Base-by-base conservation (phyloP, 1,140 invertebrate genomes). In the Tribolium madens region DNA sequence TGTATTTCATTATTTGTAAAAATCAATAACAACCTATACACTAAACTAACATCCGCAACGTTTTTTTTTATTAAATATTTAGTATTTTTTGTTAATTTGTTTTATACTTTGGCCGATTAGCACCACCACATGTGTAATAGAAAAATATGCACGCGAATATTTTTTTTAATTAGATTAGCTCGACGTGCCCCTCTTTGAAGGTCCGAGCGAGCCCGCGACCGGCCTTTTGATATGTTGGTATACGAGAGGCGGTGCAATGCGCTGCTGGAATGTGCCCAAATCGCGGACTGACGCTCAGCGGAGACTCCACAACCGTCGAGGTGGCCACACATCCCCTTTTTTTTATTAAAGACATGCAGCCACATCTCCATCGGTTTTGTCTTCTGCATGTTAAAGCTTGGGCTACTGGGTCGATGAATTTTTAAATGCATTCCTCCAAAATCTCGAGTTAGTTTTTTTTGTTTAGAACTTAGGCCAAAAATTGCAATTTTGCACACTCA, bases 221-320 rank as follows among this genome's bases (percentile, higher is more conserved):
- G 69, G 74, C 74, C 76, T 78, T 74, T 75, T 81, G 82, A 83
- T 83, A 83, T 83, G 82, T 83, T 78, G 80, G 76, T 81, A 50
- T 31, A 74, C 50, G 53, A 48, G 70, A 77, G 77, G 76, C 77
- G 48, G 74, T 76, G 78, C 75, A 57, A 77, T 76, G 76, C 77
- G 48, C 71, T 76, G 78, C 75, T 80, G 77, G 75, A 80, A 79
- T 79, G 75, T 80, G 81, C 79, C 75, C 64, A 52, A 77, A 77
- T 73, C 80, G 72, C 79, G 76, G 72, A 70, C 74, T 46, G 48
- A 53, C 73, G 74, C 76, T 64, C 26, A 33, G 17, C 18, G 2
- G n/a, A n/a, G n/a, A n/a, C n/a, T n/a, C n/a, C n/a, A n/a, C 6
- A 10, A 26, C 26, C 57, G 21, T 33, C 26, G 3, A 3, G 9